These are phyloP conservation scores for Danionella dracula DNA, from an alignment of 2,797 vertebrate genomes.

Conservation along the genomic window DNA sequence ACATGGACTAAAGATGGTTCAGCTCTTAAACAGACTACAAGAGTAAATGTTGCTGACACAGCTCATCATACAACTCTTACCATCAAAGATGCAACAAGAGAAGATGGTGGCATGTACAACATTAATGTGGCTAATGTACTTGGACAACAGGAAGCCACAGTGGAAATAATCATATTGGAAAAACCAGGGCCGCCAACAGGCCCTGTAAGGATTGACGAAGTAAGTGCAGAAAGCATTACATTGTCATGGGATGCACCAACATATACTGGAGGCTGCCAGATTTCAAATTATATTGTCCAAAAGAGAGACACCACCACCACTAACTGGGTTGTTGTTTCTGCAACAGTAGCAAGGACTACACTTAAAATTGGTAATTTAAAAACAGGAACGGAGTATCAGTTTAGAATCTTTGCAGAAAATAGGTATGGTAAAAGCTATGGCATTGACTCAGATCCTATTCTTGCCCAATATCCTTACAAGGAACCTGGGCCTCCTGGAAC, in stretches of 20 bases:
- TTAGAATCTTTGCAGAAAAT: constrained; percentile 96
- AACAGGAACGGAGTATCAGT: constrained; percentile 95
- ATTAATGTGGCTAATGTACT: constrained; percentile 79
- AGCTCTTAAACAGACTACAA: constrained; percentile 90
- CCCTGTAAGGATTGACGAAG: constrained; percentile 88
- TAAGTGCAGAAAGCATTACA: constrained; percentile 93
- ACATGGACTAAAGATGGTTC: constrained; percentile 90
- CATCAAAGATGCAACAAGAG: constrained; percentile 85
- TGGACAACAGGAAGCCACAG: constrained; percentile 74
- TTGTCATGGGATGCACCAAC: constrained; percentile 88
- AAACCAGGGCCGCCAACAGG: constrained; percentile 93
- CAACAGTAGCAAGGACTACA: constrained; percentile 93
- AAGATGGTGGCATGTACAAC: constrained; percentile 87
- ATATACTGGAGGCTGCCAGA: constrained; percentile 92
- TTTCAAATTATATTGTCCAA: constrained; percentile 95
- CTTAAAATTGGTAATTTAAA: constrained; percentile 91
- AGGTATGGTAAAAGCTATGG: constrained; percentile 95
- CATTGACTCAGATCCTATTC: constrained; percentile 80
- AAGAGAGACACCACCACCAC: constrained; percentile 97
- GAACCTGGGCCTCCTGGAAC: constrained; percentile 84
- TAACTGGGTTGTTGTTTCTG: constrained; percentile 91
- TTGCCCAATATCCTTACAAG: constrained; percentile 97
- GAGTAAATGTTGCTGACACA: constrained; percentile 86
- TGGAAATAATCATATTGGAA: constrained; percentile 87
- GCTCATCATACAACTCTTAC: constrained; percentile 74